phyloP scores from a whole-genome alignment of 2,888 invertebrate genomes.

The Hemithea aestivaria region DNA sequence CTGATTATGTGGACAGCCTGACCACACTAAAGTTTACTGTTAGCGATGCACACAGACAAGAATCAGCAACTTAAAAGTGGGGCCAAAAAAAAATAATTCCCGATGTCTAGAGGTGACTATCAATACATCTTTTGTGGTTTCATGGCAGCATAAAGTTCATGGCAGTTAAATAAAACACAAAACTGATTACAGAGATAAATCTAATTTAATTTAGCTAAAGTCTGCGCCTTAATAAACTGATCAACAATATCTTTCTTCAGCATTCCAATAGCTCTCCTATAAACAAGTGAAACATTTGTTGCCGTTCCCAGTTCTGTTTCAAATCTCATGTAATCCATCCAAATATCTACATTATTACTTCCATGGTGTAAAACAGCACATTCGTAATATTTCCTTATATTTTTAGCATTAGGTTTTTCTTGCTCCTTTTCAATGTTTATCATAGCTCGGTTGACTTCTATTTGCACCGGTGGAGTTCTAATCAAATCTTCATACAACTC shows the following conservation, averaged over 20 bases:
- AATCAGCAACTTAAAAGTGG: no score
- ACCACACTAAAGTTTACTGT: no score
- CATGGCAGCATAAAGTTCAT: no score
- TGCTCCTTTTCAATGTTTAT: conserved; percentile 73
- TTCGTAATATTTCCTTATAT: conserved; percentile 80
- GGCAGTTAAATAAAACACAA: no score
- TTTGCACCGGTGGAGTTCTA: conserved; percentile 77
- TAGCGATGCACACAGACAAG: no score
- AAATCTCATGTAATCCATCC: conserved; percentile 86
- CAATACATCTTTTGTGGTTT: no score
- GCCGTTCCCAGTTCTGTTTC: conserved; percentile 82
- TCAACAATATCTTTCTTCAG: conserved; percentile 76
- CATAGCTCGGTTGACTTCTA: conserved; percentile 82
- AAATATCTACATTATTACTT: conserved; percentile 80
- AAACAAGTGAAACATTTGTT: conserved; percentile 74
- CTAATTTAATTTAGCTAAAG: conserved; percentile 69
- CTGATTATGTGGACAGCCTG: no score
- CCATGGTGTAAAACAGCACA: conserved; percentile 84
- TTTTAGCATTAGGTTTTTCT: conserved; percentile 62
- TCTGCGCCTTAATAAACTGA: conserved; percentile 75
- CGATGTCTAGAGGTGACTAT: no score
- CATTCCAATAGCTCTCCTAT: conserved; percentile 80
- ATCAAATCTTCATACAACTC: conserved; percentile 80
- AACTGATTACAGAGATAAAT: conserved; percentile 14
- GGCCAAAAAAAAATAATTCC: no score